Percentiles rank a stretch among this genome's conserved stretches.
phyloP scores from a whole-genome alignment of 2,888 invertebrate genomes.

The Strigamia maritima region DNA sequence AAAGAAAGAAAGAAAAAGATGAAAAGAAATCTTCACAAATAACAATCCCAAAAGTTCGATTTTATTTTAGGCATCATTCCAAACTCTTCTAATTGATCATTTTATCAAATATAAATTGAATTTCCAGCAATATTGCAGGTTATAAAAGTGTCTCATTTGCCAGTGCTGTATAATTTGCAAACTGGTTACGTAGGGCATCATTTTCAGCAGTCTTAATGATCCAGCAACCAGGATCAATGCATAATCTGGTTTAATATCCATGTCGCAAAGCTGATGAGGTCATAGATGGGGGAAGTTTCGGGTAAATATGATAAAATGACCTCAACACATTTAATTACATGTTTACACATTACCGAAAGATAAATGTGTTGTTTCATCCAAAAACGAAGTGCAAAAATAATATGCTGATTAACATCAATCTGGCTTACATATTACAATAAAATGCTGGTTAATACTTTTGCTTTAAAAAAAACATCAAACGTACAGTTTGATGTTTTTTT shows the following conservation, averaged over 20 bases:
- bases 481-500: too few relatives aligned
- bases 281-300: neutral
- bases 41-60: neutral
- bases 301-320: neutral
- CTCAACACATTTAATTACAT: neutral
- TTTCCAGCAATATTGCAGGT: neutral
- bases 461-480: too few relatives aligned
- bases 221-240: constrained; percentile 12
- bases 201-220: constrained; percentile 7
- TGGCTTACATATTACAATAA: too few relatives aligned
- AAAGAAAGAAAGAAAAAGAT: neutral
- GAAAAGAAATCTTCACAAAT: constrained; percentile 13
- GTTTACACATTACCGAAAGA: constrained; percentile 5
- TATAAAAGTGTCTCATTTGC: neutral
- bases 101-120: neutral
- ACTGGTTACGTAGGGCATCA: neutral
- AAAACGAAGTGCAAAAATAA: neutral
- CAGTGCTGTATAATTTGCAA: neutral
- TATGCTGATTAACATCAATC: neutral
- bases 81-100: neutral
- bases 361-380: neutral
- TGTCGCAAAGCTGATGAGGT: constrained; percentile 20
- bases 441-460: neutral
- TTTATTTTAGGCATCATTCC: neutral
- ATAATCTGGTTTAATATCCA: constrained; percentile 26